Base-by-base conservation (phyloP, 2,113 vertebrate genomes). In the Oreochromis aureus region DNA sequence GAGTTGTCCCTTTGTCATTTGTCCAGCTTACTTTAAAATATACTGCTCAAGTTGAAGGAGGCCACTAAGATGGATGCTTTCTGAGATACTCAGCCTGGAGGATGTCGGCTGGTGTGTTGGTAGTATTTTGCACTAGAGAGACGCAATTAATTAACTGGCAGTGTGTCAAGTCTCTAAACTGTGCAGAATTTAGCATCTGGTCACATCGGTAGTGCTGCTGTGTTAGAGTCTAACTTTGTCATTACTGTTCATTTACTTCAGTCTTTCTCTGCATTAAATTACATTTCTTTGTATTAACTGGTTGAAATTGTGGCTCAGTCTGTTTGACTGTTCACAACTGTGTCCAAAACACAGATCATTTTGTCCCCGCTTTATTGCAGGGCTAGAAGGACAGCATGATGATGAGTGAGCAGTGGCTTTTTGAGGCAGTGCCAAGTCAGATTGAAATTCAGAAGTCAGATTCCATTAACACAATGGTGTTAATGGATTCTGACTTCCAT, bases 401-500 rank as follows among this genome's bases (percentile, higher is more conserved):
- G 81, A 93, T 80, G 81, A 84, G 81, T 44, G 69, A 63, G 36
- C 63, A 81, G 79, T 48, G 86, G 51, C 78, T 76, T 83, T 89
- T 89, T 82, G 46, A 86, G 80, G 56, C 41, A 82, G 32, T 41
- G 41, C 55, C 44, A 51, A 71, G 51, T 85, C 63, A 69, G 71
- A 79, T 39, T 32, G 51, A 80, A 30, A 69, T 79, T 80, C 58
- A 82, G 53, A 76, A 81, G 78, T 81, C 61, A 59, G 41, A 81
- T 34, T 61, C 34, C 79, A 82, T 81, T 76, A 59, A n/a, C 58
- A 39, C 89, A 89, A 83, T 86, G 81, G 69, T n/a, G 61, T 48
- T 92, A 89, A 93, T 93, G 90, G 85, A 89, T 55, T 89, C 51
- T 66, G 83, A 87, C 88, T 80, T 86, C 78, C 80, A 87, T 89